Evolutionary conservation across 1,140 invertebrate species (phyloP), one percentile per base, ranked within the genome.

Genomic region (Cardiocondyla obscurior): DNA sequence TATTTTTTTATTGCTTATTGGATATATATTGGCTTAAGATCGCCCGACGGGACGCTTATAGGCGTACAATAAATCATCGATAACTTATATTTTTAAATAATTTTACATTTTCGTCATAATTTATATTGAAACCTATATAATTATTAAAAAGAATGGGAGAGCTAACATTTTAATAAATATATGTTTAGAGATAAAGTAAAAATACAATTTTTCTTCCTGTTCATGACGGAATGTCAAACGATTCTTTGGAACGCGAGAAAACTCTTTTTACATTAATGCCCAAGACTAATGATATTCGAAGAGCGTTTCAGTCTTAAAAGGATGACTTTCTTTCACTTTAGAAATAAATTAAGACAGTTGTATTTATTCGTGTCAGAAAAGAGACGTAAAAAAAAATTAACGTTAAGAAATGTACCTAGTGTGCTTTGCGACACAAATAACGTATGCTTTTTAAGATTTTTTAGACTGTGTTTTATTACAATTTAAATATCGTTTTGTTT

Each of bases 1-100:
- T 89, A 89, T 51, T 84, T 83, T 92, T 79, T 93, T 93, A 94
- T 94, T 93, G 91, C 92, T 94, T 51, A 51, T 94, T 93, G 83
- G 85, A 90, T 60, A 60, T 88, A 91, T 93, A 93, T 92, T 90
- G 90, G 92, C 90, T 93, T 92, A 92, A 64, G 85, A 90, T 88
- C 89, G 88, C 88, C 87, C 85, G 83, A 88, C 81, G 58, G 88
- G 88, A 86, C 83, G 65, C 60, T 89, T 65, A 82, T 87, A 89
- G 85, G 77, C 87, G 85, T 86, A 64, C 89, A 87, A 87, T 90
- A 88, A 89, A 86, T 88, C 62, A 88, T 73, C 74, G 58, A 60
- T 88, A 85, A 85, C 81, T 85, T 85, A 85, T 79, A 57, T 87
- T 42, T 22, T 87, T 88, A 67, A 85, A 62, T 85, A 87, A 89